Base-by-base conservation (phyloP, 2,888 invertebrate species). In the Napeogenes inachia region DNA sequence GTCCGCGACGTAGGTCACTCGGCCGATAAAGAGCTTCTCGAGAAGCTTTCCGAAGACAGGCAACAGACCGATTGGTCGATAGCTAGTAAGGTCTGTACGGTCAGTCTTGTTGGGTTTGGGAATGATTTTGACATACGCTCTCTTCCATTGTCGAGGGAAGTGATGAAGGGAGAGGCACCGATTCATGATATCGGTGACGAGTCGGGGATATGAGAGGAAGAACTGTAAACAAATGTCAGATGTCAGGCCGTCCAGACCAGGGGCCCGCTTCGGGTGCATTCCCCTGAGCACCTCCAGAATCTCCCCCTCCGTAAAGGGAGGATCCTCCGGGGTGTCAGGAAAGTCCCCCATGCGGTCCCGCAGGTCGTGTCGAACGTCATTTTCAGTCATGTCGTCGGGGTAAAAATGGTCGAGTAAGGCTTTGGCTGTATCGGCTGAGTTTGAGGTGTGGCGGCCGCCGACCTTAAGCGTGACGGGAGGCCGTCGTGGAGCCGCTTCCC, bases 41-140 rank as follows among this genome's bases (percentile, higher is more conserved):
- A 21, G 21, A 21, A 21, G 21, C 21, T 21, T 21, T 21, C 21
- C 21, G 1, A 21, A 21, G 21, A 21, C 21, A 21, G 0, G 0
- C 21, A 21, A 21, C 21, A 21, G 21, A 21, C 21, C 21, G 21
- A 21, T 21, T 21, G 21, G 21, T 21, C 21, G 1, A 56, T 57
- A 71, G 0, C 71, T 65, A 0, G 63, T 61, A 0, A 62, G 13
- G 10, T 57, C 32, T n/a, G 50, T 30, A 21, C 66, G 35, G 38
- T 60, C 66, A 0, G 57, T 55, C 55, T 71, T 72, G 3, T 53
- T 58, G 0, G 70, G 67, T 61, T 76, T 75, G 0, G 74, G 75
- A 1, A 76, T 70, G 8, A 72, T 69, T 57, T 70, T 73, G 0
- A 70, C 64, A 13, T 57, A 64, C 1, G 55, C 55, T 8, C 5